Conservation (phyloP, 64 coral and sea anemone genomes). For the Stichodactyla mertensii region DNA sequence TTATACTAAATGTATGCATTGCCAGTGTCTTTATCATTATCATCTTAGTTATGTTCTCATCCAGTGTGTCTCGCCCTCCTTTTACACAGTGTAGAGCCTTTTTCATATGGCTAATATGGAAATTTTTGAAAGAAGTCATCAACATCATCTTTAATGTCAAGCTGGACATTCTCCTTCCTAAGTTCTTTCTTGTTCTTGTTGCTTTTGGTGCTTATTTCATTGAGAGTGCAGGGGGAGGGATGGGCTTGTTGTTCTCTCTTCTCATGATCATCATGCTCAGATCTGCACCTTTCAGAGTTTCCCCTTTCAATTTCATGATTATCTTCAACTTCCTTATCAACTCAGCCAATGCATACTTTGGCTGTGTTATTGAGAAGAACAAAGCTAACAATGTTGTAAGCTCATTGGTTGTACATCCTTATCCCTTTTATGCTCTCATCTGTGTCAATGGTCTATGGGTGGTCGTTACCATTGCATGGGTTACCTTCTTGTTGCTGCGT, state of each 20-base stretch:
- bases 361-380: conserved; percentile 74
- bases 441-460: conserved; percentile 58
- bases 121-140: conserved; percentile 47
- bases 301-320: conserved; percentile 90
- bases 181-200: conserved; percentile 65
- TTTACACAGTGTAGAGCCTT: conserved; percentile 60
- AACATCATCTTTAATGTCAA: conserved; percentile 83
- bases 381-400: conserved; percentile 51
- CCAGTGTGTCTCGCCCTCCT: conserved; percentile 64
- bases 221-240: conserved; percentile 61
- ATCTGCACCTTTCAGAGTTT: conserved; percentile 75
- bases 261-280: conserved; percentile 77
- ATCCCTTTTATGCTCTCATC: conserved; percentile 57
- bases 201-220: conserved; percentile 64
- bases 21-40: conserved; percentile 59
- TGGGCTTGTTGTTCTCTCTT: conserved; percentile 66
- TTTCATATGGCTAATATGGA: conserved; percentile 50
- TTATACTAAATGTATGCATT: conserved; percentile 56
- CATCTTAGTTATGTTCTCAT: conserved; percentile 63
- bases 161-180: conserved; percentile 63
- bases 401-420: conserved; percentile 68
- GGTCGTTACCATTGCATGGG: conserved; percentile 52
- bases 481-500: conserved; percentile 67
- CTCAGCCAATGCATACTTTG: conserved; percentile 68
- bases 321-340: conserved; percentile 77